Evolutionary conservation across 1,140 invertebrate species (phyloP), one percentile per base, ranked within the genome.

Genomic region (Drosophila punjabiensis): DNA sequence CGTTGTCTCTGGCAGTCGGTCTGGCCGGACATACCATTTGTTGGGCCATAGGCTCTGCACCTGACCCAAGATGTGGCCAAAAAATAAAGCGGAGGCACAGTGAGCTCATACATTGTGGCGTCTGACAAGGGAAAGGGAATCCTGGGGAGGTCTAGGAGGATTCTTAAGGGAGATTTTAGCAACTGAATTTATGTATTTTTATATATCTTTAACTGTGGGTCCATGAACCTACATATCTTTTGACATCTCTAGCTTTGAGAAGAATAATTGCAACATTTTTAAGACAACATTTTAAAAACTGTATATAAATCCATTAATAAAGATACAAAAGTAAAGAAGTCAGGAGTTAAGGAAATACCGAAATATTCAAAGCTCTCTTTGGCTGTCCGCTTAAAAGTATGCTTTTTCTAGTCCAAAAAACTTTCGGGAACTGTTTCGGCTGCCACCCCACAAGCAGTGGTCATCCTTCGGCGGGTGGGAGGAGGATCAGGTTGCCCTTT

Each of bases 51-150:
- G 71, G 73, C 60, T 35, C 20, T 75, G 58, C 70, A 63, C 68
- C 70, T 74, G 66, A 74, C 66, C 67, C 53, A 20, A 74, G 55
- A 32, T 50, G 37, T 50, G 37, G 37, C 30, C 30, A 48, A 18
- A 59, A 18, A 69, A 16, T 28, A 14, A 24, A 28, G 18, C 14
- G 7, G 30, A 60, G 66, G 24, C 43, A 7, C n/a, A 52, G 70
- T 85, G 82, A 85, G 82, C 82, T 85, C 82, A 86, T 86, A 75
- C 75, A 75, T 75, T 67, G 65, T 24, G 28, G 45, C n/a, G 43
- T 30, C 28, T 28, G 28, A 16, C 39, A 41, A 1, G 41, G 41
- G 13, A 56, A 35, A 28, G 13, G 50, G 50, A 30, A 24, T 14
- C 16, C 68, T 20, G 24, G 20, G 6, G 6, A 20, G 18, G 45